phyloP scores from a whole-genome alignment of 2,797 vertebrate species.

The Mionectes olivaceus region DNA sequence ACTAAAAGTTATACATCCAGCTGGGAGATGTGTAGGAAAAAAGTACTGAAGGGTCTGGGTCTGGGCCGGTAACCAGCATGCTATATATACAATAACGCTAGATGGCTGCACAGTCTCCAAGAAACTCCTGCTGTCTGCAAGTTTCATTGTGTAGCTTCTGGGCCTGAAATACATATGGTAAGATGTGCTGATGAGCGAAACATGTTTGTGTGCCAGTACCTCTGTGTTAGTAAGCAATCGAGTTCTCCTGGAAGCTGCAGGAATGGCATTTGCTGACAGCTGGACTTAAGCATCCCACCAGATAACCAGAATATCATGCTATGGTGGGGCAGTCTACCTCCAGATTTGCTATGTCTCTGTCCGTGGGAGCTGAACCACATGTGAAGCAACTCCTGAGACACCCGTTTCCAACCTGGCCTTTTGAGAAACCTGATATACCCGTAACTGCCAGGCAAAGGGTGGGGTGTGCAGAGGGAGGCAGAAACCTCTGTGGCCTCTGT shows the following conservation, averaged over 20 bases:
- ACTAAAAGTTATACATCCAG: neutral
- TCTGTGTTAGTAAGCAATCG: neutral
- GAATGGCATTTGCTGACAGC: neutral
- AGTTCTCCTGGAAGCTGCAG: neutral
- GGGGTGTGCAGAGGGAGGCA: neutral
- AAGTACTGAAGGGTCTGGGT: neutral
- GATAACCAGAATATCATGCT: neutral
- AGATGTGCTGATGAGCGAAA: neutral
- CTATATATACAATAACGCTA: neutral
- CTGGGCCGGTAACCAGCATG: neutral
- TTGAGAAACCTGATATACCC: neutral
- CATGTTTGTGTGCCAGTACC: neutral
- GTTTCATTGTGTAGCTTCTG: neutral
- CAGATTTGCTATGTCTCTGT: neutral
- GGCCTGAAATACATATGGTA: neutral
- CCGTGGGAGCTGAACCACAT: neutral
- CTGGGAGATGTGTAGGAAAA: neutral
- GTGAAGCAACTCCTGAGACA: neutral
- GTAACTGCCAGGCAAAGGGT: neutral
- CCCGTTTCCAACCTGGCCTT: neutral
- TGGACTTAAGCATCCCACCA: neutral
- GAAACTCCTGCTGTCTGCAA: neutral
- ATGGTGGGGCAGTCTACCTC: neutral
- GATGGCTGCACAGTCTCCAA: constrained; percentile 25
- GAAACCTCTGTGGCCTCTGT: neutral